A percentile compares a stretch with the other conserved stretches of the same genome.
These are phyloP conservation scores for Busseola fusca DNA, from an alignment of 2,888 invertebrate species.

Conservation along the genomic window DNA sequence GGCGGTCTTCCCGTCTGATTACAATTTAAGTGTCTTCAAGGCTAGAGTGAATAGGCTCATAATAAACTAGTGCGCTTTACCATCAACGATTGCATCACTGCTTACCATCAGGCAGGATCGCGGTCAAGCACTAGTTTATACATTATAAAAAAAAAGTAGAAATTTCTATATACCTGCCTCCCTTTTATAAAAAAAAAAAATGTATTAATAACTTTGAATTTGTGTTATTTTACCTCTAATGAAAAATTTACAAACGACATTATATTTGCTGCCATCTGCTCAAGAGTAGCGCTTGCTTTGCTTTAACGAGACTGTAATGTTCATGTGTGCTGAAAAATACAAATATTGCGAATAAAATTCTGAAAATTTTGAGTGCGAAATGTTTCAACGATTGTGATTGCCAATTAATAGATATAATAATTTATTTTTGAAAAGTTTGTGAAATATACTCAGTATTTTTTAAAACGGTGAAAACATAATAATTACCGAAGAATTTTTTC, in stretches of 20 bases:
- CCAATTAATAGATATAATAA: neutral
- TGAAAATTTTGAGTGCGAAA: neutral
- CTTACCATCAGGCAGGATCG: too few relatives aligned
- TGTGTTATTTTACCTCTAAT: neutral
- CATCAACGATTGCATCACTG: too few relatives aligned
- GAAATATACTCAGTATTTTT: too few relatives aligned
- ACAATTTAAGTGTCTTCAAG: too few relatives aligned
- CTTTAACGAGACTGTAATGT: constrained; percentile 4
- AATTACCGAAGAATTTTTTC: neutral
- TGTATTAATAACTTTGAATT: neutral
- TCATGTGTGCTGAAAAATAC: neutral
- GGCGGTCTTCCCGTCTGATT: too few relatives aligned
- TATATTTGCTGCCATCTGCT: neutral
- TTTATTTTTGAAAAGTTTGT: too few relatives aligned
- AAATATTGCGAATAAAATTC: neutral
- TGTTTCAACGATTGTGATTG: neutral
- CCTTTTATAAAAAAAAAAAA: neutral
- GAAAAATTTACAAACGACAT: neutral
- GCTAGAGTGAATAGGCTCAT: too few relatives aligned
- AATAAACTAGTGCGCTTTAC: too few relatives aligned
- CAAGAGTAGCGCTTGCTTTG: constrained; percentile 17
- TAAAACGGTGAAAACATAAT: too few relatives aligned
- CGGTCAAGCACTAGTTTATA: too few relatives aligned
- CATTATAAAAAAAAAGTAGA: too few relatives aligned
- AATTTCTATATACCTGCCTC: neutral